phyloP scores from a whole-genome alignment of 2,113 vertebrate species.

The Saguinus imperator region DNA sequence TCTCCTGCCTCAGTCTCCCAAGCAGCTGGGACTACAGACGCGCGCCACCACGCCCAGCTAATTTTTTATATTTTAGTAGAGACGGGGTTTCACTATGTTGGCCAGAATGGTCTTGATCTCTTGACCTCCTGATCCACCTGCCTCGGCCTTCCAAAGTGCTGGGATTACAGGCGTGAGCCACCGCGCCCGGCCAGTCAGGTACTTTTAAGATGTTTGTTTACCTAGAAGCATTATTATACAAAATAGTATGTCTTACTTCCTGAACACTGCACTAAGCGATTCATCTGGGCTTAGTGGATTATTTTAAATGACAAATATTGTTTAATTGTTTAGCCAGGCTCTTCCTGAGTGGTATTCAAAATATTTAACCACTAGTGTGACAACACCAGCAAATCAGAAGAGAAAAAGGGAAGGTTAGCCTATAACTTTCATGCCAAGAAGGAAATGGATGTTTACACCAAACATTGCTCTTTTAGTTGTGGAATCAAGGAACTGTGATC shows the following conservation, averaged over 20 bases:
- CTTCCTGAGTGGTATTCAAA: not conserved
- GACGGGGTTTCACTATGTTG: too few species aligned
- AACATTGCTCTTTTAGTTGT: not conserved
- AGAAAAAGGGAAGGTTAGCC: not conserved
- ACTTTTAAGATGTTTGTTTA: not conserved
- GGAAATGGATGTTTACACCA: not conserved
- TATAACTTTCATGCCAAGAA: not conserved
- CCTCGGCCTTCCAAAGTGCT: too few species aligned
- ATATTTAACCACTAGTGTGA: not conserved
- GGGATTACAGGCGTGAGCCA: too few species aligned
- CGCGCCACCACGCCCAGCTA: too few species aligned
- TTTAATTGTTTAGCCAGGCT: not conserved
- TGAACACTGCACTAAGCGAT: not conserved
- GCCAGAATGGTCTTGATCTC: too few species aligned
- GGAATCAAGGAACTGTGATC: not conserved
- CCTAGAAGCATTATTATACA: not conserved
- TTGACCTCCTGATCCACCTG: too few species aligned
- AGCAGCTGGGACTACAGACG: too few species aligned
- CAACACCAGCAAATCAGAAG: not conserved
- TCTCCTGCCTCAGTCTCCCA: too few species aligned
- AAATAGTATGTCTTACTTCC: not conserved
- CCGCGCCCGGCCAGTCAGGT: too few species aligned
- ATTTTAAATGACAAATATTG: not conserved
- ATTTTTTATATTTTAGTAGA: too few species aligned
- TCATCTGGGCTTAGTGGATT: not conserved